phyloP scores from a whole-genome alignment of 2,888 invertebrate species.

The Exephanes ischioxanthus region DNA sequence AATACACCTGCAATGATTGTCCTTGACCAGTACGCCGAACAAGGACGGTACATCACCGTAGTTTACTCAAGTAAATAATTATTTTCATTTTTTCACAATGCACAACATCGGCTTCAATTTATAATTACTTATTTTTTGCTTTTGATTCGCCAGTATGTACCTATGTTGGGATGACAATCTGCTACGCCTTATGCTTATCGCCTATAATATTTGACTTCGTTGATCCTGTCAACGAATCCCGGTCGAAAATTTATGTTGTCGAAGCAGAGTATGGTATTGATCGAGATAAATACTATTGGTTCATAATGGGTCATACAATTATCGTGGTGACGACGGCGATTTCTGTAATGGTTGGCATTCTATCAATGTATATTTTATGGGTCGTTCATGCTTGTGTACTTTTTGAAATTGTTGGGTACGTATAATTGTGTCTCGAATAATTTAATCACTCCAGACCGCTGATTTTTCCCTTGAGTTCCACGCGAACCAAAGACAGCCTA shows the following conservation, averaged over 20 bases:
- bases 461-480: no score
- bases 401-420: background rate
- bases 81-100: background rate
- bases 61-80: background rate
- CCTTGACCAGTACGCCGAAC: background rate
- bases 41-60: background rate
- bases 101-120: background rate
- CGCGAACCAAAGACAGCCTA: no score
- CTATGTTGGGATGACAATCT: background rate
- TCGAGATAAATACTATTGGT: conserved; percentile 29
- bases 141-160: background rate
- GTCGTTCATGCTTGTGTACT: background rate
- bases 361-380: background rate
- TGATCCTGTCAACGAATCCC: conserved; percentile 24
- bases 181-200: background rate
- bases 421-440: background rate
- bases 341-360: background rate
- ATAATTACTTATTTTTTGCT: background rate
- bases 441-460: background rate
- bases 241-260: conserved; percentile 12
- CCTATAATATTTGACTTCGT: conserved; percentile 32
- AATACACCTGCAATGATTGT: background rate
- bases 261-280: conserved; percentile 47
- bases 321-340: background rate
- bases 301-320: conserved; percentile 28